Conservation (phyloP, 2,888 invertebrate species). For the Sisyra terminalis region DNA sequence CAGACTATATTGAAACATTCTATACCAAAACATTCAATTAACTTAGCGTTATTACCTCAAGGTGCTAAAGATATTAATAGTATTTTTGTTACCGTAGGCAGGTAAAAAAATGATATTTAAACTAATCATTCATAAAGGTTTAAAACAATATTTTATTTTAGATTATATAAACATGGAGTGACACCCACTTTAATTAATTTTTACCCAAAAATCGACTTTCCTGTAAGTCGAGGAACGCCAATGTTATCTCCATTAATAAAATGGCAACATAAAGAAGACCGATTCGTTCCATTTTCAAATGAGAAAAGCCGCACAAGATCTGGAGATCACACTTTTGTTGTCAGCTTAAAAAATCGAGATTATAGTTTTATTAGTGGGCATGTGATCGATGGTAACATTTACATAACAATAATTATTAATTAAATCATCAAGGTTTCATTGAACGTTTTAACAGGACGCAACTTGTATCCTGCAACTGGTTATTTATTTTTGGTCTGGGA, state of each 20-base stretch:
- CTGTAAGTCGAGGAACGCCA: conserved; percentile 74
- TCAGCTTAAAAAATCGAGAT: conserved; percentile 42
- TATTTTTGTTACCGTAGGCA: conserved; percentile 44
- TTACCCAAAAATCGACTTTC: conserved; percentile 59
- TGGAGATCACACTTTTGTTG: conserved; percentile 42
- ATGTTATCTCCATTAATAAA: conserved; percentile 68
- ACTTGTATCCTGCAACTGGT: conserved; percentile 46
- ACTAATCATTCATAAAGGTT: not conserved
- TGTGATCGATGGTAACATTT: conserved; percentile 69
- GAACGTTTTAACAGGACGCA: conserved; percentile 19
- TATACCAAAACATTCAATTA: conserved; percentile 47
- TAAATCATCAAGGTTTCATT: no score
- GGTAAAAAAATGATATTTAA: conserved; percentile 34
- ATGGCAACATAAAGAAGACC: conserved; percentile 74
- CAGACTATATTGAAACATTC: conserved; percentile 75
- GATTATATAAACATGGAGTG: conserved; percentile 61
- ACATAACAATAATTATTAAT: no score
- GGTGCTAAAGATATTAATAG: conserved; percentile 45
- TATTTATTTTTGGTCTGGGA: conserved; percentile 34
- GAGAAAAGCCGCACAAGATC: conserved; percentile 50
- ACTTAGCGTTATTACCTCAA: conserved; percentile 59
- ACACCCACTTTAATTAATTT: conserved; percentile 57
- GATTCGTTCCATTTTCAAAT: conserved; percentile 54
- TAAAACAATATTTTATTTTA: conserved; percentile 22
- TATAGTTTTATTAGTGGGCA: conserved; percentile 63